Evolutionary conservation across 2,797 vertebrate species (phyloP).

Genomic region (Erethizon dorsatum): DNA sequence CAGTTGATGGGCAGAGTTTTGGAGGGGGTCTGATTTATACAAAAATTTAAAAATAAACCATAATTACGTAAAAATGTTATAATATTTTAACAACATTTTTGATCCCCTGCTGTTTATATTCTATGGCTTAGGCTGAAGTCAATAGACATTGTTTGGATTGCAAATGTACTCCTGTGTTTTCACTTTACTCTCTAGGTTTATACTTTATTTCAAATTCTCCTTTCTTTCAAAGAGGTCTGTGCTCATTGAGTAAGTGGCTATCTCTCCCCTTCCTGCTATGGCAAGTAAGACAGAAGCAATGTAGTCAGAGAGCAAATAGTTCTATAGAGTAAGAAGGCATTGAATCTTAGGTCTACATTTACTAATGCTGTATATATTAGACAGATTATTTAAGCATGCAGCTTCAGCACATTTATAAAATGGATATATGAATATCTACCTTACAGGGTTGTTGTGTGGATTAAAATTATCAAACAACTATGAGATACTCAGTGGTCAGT

Average conservation of each 20-base stretch:
- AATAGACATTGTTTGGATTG: constrained; percentile 44
- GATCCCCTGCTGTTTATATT: not conserved
- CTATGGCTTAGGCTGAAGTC: not conserved
- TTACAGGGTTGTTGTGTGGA: not conserved
- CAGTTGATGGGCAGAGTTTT: not conserved
- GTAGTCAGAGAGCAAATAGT: not conserved
- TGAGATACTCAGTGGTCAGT: not conserved
- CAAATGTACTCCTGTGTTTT: constrained; percentile 32
- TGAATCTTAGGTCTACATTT: not conserved
- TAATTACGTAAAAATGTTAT: constrained; percentile 49
- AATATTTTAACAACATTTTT: constrained; percentile 63
- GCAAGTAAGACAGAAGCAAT: not conserved
- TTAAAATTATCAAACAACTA: not conserved
- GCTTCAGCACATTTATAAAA: not conserved
- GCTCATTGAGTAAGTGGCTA: constrained; percentile 30
- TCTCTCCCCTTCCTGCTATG: not conserved
- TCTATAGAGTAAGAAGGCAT: not conserved
- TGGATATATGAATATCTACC: not conserved
- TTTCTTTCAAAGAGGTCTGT: not conserved
- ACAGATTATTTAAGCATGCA: not conserved
- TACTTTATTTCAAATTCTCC: constrained; percentile 52
- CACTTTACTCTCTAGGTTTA: constrained; percentile 37
- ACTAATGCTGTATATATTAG: not conserved
- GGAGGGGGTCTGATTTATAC: not conserved
- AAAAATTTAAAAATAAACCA: constrained; percentile 40